These are phyloP conservation scores for Caenorhabditis sp. DNA, from an alignment of 2,888 invertebrate genomes.

Conservation along the genomic window DNA sequence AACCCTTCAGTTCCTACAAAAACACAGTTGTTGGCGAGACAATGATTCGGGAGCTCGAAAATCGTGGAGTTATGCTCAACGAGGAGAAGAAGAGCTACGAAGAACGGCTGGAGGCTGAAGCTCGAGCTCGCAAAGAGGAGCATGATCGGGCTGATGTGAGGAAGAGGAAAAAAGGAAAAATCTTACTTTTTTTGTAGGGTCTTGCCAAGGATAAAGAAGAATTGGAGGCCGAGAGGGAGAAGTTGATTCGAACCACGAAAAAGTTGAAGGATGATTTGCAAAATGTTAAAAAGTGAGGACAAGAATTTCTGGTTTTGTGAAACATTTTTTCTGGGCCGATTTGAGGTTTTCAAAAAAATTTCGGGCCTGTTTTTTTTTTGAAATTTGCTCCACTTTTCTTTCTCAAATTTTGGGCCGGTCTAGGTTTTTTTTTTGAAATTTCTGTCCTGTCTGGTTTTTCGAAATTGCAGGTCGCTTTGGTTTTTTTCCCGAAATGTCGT, in stretches of 20 bases:
- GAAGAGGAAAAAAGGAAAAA: neutral
- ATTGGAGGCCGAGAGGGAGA: slow-evolving; percentile 72
- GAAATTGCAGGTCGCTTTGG: too few relatives aligned
- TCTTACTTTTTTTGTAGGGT: slow-evolving; percentile 47
- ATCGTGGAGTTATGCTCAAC: slow-evolving; percentile 50
- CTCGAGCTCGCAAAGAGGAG: slow-evolving; percentile 52
- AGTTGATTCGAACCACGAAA: slow-evolving; percentile 72
- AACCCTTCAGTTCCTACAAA: slow-evolving; percentile 62
- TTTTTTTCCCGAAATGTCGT: too few relatives aligned
- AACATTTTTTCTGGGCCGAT: too few relatives aligned
- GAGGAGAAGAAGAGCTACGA: slow-evolving; percentile 61
- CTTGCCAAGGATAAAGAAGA: slow-evolving; percentile 72
- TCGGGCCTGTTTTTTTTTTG: too few relatives aligned
- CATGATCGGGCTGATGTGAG: slow-evolving; percentile 55
- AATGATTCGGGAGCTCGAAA: slow-evolving; percentile 57
- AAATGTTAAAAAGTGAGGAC: slow-evolving; percentile 57
- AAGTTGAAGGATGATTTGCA: slow-evolving; percentile 72
- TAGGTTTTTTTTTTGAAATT: too few relatives aligned
- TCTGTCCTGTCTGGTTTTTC: too few relatives aligned
- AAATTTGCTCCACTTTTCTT: too few relatives aligned
- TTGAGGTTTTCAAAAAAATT: too few relatives aligned
- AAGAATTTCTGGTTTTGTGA: too few relatives aligned
- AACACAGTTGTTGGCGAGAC: slow-evolving; percentile 62
- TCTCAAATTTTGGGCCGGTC: too few relatives aligned
- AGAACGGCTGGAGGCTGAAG: slow-evolving; percentile 57